Base-by-base conservation (phyloP, 2,888 invertebrate genomes). In the Pyrgus malvae region DNA sequence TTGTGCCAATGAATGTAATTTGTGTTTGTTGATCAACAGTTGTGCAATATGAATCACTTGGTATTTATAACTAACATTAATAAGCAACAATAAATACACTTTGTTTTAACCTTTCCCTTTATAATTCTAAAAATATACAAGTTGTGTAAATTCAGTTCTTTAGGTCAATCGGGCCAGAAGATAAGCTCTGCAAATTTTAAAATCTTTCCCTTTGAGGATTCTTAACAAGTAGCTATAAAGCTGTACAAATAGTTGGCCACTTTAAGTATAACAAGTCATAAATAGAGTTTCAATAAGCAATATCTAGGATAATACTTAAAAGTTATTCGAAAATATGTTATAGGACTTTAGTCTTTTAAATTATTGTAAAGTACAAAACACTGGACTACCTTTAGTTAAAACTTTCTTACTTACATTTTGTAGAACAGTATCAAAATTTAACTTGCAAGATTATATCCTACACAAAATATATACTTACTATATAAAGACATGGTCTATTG, bases 131-230 rank as follows among this genome's bases (percentile, higher is more conserved):
- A 57, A 53, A 49, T 35, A 40, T 53, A 49, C 27, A 56, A 33
- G 33, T 38, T 58, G 44, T 57, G 45, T 58, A 58, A 60, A 60
- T 54, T 58, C 57, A 60, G 59, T 63, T 57, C 56, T 54, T 53
- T 56, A 31, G 45, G 44, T 48, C 31, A 57, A 37, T 25, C 29
- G 45, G 46, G 45, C 57, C 61, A 62, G 63, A 64, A 63, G 62
- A 63, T 70, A 74, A 71, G 72, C 70, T 74, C 66, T 68, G 64
- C 42, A 58, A 67, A 64, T 63, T 67, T 66, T 66, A 61, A 63
- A 48, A 65, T 68, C 61, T 62, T 61, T 65, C 62, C 45, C 16
- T 45, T 56, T 49, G 17, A 48, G 25, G 53, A 40, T 37, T 31
- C n/a, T 19, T 53, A 35, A 21, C 27, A 25, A 33, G 25, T 40